Percentiles rank a stretch among this genome's conserved stretches.
Conservation (phyloP, 2,888 invertebrate species). For the Agrypnus murinus region DNA sequence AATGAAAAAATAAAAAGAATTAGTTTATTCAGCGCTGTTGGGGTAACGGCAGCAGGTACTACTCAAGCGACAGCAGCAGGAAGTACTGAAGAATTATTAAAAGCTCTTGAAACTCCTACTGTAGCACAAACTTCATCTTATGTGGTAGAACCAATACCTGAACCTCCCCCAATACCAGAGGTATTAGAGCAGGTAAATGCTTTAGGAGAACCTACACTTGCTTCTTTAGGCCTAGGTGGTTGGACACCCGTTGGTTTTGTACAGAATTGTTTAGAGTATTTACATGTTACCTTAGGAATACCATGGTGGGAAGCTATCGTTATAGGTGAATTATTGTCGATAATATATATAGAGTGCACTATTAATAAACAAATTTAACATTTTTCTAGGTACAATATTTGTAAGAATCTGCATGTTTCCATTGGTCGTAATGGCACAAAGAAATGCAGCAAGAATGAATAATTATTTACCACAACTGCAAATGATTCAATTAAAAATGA, state of each 20-base stretch:
- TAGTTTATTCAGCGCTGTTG: slow-evolving; percentile 8
- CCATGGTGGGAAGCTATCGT: slow-evolving; percentile 97
- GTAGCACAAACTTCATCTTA: background rate
- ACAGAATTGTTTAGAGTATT: slow-evolving; percentile 85
- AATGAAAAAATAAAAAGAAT: background rate
- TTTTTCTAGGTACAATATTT: slow-evolving; percentile 79
- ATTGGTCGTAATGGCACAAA: slow-evolving; percentile 87
- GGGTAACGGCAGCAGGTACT: slow-evolving; percentile 2
- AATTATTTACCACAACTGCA: slow-evolving; percentile 92
- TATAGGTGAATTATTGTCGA: slow-evolving; percentile 73
- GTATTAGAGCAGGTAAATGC: slow-evolving; percentile 64
- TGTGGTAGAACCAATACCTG: slow-evolving; percentile 50
- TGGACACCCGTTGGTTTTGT: slow-evolving; percentile 89
- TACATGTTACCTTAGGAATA: slow-evolving; percentile 86
- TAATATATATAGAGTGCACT: slow-evolving; percentile 10
- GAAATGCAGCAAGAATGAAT: slow-evolving; percentile 86
- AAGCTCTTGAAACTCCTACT: background rate
- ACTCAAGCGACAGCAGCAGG: slow-evolving; percentile 1
- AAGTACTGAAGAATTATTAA: background rate
- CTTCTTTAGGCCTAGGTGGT: slow-evolving; percentile 88
- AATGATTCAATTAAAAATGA: slow-evolving; percentile 86
- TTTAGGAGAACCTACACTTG: slow-evolving; percentile 84
- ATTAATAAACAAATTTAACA: slow-evolving; percentile 43
- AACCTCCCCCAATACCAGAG: slow-evolving; percentile 66
- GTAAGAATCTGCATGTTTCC: slow-evolving; percentile 89